These are phyloP conservation scores for Gymnothorax javanicus DNA, from an alignment of 2,797 vertebrate species.

Conservation along the genomic window DNA sequence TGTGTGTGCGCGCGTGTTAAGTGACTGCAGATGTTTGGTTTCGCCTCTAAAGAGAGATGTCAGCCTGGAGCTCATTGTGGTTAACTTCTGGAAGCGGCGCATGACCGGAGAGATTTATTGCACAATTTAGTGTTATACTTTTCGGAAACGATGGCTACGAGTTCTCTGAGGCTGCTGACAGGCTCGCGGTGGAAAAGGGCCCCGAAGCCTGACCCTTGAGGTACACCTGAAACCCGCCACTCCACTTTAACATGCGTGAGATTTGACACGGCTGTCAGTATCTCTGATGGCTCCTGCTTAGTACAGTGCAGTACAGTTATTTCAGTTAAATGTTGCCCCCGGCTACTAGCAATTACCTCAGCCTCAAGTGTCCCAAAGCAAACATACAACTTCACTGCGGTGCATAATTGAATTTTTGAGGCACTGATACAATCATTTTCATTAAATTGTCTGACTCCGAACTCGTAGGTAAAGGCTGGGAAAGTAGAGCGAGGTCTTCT, in stretches of 20 bases:
- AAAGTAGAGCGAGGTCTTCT: background rate
- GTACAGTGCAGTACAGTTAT: background rate
- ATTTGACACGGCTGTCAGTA: background rate
- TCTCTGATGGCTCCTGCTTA: background rate
- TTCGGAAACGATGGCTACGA: constrained; percentile 4
- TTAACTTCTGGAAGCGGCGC: background rate
- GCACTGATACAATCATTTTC: background rate
- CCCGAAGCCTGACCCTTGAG: background rate
- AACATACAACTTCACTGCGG: background rate
- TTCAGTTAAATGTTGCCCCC: background rate
- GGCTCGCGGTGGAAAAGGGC: background rate
- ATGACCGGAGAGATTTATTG: constrained; percentile 2
- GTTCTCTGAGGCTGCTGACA: background rate
- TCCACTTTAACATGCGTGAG: background rate
- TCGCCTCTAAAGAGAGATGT: background rate
- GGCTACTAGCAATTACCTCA: constrained; percentile 3
- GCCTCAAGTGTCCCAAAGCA: background rate
- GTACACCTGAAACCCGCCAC: background rate
- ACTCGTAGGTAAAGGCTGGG: background rate
- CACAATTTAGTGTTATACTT: background rate
- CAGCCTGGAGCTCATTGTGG: background rate
- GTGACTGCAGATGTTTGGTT: constrained; percentile 4
- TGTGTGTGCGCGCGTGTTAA: background rate
- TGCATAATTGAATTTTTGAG: background rate
- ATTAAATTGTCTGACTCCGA: background rate